Percentiles rank a stretch among this genome's conserved stretches.
Evolutionary conservation across 2,888 invertebrate species (phyloP).

Genomic region (Synanthedon vespiformis): DNA sequence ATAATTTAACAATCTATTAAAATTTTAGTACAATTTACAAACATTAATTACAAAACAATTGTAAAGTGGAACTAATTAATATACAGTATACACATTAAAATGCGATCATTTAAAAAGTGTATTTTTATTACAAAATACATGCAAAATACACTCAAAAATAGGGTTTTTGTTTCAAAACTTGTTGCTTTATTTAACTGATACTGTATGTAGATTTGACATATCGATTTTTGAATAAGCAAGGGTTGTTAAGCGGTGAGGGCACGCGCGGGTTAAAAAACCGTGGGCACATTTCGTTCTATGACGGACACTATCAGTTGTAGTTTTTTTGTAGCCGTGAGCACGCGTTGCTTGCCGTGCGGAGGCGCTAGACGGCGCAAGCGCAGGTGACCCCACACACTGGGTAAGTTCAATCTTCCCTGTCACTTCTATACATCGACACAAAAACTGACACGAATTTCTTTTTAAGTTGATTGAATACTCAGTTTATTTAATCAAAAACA

Average conservation of each 20-base stretch:
- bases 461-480: not conserved
- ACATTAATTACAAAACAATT: too few relatives aligned
- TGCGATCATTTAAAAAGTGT: too few relatives aligned
- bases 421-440: not conserved
- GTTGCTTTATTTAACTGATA: too few relatives aligned
- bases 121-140: too few relatives aligned
- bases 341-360: constrained; percentile 17
- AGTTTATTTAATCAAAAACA: not conserved
- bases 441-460: not conserved
- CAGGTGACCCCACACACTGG: constrained; percentile 11
- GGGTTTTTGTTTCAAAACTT: too few relatives aligned
- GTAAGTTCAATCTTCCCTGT: constrained; percentile 15
- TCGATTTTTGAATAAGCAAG: constrained; percentile 58
- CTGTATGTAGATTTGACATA: constrained; percentile 18
- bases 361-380: constrained; percentile 10
- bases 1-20: too few relatives aligned
- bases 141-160: too few relatives aligned
- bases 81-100: too few relatives aligned
- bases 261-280: constrained; percentile 55
- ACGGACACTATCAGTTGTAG: constrained; percentile 36
- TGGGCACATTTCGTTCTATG: constrained; percentile 34
- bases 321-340: constrained; percentile 37
- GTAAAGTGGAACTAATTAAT: too few relatives aligned
- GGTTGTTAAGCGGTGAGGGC: constrained; percentile 52
- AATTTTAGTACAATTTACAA: too few relatives aligned